Conservation (phyloP, 1,140 invertebrate species). For the Eriocheir sinensis region DNA sequence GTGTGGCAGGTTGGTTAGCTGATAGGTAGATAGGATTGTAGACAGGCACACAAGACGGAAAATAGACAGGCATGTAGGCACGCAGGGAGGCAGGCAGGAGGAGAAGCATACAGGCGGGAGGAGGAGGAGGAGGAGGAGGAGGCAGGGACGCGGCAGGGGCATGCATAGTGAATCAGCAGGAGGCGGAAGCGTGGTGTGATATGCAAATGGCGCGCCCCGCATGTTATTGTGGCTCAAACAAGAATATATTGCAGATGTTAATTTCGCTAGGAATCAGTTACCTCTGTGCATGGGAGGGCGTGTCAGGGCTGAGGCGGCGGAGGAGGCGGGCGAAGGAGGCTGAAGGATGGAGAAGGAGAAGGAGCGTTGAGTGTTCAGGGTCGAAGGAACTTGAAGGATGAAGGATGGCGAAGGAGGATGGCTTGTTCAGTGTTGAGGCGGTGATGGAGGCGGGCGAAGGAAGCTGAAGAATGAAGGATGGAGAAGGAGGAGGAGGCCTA, state of each 20-base stretch:
- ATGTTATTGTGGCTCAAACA: slow-evolving; percentile 24
- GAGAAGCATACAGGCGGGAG: neutral
- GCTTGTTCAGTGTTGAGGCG: too few species aligned
- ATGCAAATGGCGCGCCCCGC: neutral
- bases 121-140: neutral
- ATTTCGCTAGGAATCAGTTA: slow-evolving; percentile 5
- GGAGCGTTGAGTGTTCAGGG: too few species aligned
- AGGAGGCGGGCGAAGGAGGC: neutral
- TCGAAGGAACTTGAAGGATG: too few species aligned
- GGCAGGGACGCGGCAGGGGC: neutral
- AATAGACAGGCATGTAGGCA: too few species aligned
- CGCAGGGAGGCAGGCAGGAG: neutral
- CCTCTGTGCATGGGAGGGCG: neutral
- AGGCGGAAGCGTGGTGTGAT: slow-evolving; percentile 10
- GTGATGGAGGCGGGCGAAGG: neutral
- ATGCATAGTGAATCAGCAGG: neutral
- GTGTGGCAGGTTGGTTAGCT: neutral
- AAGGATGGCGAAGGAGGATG: too few species aligned
- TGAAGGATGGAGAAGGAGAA: neutral
- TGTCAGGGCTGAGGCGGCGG: neutral
- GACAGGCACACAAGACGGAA: too few species aligned
- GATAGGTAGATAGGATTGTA: too few species aligned
- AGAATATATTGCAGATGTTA: slow-evolving; percentile 26
- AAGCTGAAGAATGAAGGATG: too few species aligned
- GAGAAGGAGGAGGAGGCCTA: too few species aligned